Conservation (phyloP, 1,140 invertebrate species). For the Drosophila kepulauana region DNA sequence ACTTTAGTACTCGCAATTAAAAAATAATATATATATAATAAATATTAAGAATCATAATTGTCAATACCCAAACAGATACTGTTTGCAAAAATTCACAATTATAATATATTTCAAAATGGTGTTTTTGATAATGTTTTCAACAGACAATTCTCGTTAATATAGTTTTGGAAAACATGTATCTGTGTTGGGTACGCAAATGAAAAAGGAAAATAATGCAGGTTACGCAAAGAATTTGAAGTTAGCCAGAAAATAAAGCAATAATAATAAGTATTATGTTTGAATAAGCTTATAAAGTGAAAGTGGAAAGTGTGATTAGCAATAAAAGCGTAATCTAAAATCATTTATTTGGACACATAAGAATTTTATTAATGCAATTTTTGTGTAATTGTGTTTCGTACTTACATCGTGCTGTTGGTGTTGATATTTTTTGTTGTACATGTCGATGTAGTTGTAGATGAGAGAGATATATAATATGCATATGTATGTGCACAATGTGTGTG, state of each 20-base stretch:
- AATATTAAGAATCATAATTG: too few species aligned
- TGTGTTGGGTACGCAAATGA: not conserved
- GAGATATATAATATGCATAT: conserved; percentile 45
- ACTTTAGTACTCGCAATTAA: too few species aligned
- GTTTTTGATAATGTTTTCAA: too few species aligned
- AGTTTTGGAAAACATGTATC: too few species aligned
- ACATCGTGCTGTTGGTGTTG: conserved; percentile 85
- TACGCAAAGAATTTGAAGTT: not conserved
- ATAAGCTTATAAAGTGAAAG: conserved; percentile 44
- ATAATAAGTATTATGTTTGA: conserved; percentile 5
- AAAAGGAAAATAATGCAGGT: not conserved
- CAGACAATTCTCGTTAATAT: too few species aligned
- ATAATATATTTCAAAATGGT: too few species aligned
- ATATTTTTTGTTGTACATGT: conserved; percentile 73
- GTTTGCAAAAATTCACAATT: too few species aligned
- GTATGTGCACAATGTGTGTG: conserved; percentile 32
- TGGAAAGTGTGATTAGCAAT: conserved; percentile 40
- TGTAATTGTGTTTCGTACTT: conserved; percentile 84
- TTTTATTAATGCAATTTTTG: conserved; percentile 72
- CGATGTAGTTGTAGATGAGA: conserved; percentile 64
- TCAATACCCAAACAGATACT: too few species aligned
- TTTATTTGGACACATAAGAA: conserved; percentile 68
- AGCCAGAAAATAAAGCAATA: not conserved
- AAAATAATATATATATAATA: too few species aligned
- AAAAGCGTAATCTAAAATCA: conserved; percentile 69